phyloP scores from a whole-genome alignment of 2,888 invertebrate genomes.

The Dolichopus griseipennis region DNA sequence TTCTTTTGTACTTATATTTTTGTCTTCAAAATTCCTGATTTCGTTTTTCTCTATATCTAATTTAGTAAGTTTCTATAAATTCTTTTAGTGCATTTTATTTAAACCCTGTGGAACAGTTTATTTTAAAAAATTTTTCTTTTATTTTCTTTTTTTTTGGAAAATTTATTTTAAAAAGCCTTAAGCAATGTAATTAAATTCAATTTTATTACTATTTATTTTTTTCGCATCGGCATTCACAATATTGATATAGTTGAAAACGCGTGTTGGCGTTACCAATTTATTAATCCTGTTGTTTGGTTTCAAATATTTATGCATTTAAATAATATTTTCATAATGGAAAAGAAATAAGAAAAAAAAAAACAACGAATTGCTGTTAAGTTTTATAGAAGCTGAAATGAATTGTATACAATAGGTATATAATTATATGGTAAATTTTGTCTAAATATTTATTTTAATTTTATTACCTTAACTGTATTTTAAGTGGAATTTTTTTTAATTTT shows the following conservation, averaged over 20 bases:
- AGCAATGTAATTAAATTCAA: neutral
- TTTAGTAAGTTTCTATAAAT: too few relatives aligned
- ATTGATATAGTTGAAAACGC: neutral
- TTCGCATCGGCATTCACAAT: neutral
- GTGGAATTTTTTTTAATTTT: too few relatives aligned
- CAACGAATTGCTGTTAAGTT: too few relatives aligned
- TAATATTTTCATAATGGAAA: neutral
- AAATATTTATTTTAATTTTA: neutral
- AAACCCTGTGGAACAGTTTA: too few relatives aligned
- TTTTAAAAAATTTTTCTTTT: neutral
- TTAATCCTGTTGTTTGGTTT: neutral
- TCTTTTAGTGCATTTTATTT: too few relatives aligned
- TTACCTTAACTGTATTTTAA: neutral
- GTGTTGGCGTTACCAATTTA: slow-evolving; percentile 6
- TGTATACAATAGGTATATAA: neutral
- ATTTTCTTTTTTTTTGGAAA: neutral
- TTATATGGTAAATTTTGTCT: neutral
- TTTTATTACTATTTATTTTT: neutral
- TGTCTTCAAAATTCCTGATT: too few relatives aligned
- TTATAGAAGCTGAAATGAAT: neutral
- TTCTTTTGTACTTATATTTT: too few relatives aligned
- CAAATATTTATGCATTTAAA: too few relatives aligned
- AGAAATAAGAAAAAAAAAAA: too few relatives aligned
- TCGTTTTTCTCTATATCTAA: too few relatives aligned
- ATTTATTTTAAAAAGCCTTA: neutral